Base-by-base conservation (phyloP, 2,797 vertebrate genomes). In the Sylvilagus floridanus region DNA sequence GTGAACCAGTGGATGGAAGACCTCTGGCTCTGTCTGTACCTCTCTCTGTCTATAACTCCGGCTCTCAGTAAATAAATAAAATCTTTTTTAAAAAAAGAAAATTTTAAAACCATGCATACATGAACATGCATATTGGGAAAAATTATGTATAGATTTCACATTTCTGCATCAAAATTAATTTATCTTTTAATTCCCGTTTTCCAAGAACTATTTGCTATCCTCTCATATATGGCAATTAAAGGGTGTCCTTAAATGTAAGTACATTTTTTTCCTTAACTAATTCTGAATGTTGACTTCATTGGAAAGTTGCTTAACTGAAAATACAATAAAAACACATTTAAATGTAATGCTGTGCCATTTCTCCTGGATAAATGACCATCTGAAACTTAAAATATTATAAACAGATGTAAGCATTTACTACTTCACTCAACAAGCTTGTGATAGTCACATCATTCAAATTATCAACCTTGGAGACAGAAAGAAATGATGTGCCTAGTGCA, bases 291-390 rank as follows among this genome's bases (percentile, higher is more conserved):
- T 78, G 63, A 84, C 19, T 42, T 93, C 22, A 52, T n/a, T 65
- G 73, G 47, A 71, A 91, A 90, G 75, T 78, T 19, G 54, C 47
- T 92, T 89, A 89, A 72, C 37, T 75, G 73, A 90, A 95, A 94
- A 87, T 84, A 89, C 35, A 73, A 69, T 84, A 54, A 91, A 94
- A 90, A 66, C 22, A 77, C 89, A 88, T 42, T 85, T 76, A 73
- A 65, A 83, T 22, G 7, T 89, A 82, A 88, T 68, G 65, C 12
- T 88, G 75, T 86, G 57, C 63, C 68, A 42, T 90, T 91, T 93
- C 73, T 93, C 88, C 92, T 89, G 68, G 87, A 94, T 93, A 93
- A 85, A 94, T 75, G 73, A 60, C 93, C 88, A 89, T 68, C 77
- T 91, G 42, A 69, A 83, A 73, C 17, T 9, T 81, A 91, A 82